Evolutionary conservation across 2,888 invertebrate genomes (phyloP), one percentile per base, ranked within the genome.

Genomic region (Epiblema foenella): DNA sequence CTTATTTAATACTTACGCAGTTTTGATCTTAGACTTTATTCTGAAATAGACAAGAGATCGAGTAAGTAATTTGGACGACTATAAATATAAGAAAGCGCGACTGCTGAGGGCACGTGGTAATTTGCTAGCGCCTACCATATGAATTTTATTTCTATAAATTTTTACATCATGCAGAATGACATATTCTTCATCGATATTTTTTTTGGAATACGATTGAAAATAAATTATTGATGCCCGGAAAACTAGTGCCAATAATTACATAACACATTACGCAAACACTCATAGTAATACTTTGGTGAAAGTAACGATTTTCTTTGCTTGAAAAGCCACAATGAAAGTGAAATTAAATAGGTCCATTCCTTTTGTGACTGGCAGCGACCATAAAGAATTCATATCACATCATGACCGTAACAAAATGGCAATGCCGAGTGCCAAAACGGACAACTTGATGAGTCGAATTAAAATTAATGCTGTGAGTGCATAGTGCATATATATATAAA

Each of bases 391-490:
- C 75, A 77, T 74, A 76, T 75, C 79, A 80, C 78, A 79, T 77
- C 75, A 75, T 74, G 75, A 69, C 73, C 75, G 77, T 79, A 79
- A 80, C 78, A 75, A 78, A 80, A 78, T 74, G 78, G 74, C 79
- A 73, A 67, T 74, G 77, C 33, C 33, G 73, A 76, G 73, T 75
- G 77, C 87, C 87, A 87, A 89, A 88, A 84, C 79, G 78, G 83
- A 78, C 75, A 75, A 60, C 82, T 83, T 29, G 75, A 74, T 73
- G 77, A 79, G 81, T 80, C 79, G 77, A 82, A 81, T 78, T 81
- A 75, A 79, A 82, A 78, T 79, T 74, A 76, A 77, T 77, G 78
- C 77, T 78, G 76, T 75, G 74, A 77, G 75, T 65, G 75, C 65
- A 64, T 63, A 71, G 65, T 68, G 70, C 69, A 65, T 64, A 73